Base-by-base conservation (phyloP, 2,888 invertebrate species). In the Enoplolaimus lenunculus region DNA sequence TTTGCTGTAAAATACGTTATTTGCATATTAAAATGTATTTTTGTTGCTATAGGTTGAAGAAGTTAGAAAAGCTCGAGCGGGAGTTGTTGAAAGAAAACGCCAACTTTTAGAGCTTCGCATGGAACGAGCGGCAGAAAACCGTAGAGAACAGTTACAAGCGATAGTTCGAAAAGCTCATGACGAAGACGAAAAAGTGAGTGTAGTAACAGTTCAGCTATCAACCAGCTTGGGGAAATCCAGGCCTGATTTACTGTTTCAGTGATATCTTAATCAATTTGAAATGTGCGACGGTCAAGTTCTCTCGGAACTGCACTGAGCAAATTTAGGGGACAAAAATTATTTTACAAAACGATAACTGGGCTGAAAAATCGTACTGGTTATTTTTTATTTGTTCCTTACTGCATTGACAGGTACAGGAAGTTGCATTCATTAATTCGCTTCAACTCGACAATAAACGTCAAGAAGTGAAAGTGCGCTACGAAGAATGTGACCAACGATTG, bases 141-240 rank as follows among this genome's bases (percentile, higher is more conserved):
- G 97, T 29, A 89, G 88, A 85, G 80, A 90, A 87, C 79, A 82
- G 74, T 76, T 85, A 30, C 81, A 82, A 73, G 80, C 81, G 71
- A 91, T 93, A 75, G 89, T 93, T 0, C 87, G 89, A 75, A 95
- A 95, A 81, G 97, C 97, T 0, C 94, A 94, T 78, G 95, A 97
- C 77, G 97, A 97, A 80, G 95, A 97, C 76, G 91, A 92, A 72
- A 95, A 95, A 80, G 84, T 84, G 45, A 7, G 45, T 13, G 45
- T n/a, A n/a, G n/a, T n/a, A n/a, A n/a, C n/a, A n/a, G n/a, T n/a
- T n/a, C n/a, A n/a, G n/a, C n/a, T n/a, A n/a, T n/a, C n/a, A n/a
- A n/a, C n/a, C n/a, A n/a, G n/a, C n/a, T n/a, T n/a, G n/a, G n/a
- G n/a, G n/a, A n/a, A n/a, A n/a, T n/a, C n/a, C n/a, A n/a, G n/a